A percentile compares a stretch with the other conserved stretches of the same genome.
These are phyloP conservation scores for Chrysolina americana DNA, from an alignment of 2,888 invertebrate species.

Conservation along the genomic window DNA sequence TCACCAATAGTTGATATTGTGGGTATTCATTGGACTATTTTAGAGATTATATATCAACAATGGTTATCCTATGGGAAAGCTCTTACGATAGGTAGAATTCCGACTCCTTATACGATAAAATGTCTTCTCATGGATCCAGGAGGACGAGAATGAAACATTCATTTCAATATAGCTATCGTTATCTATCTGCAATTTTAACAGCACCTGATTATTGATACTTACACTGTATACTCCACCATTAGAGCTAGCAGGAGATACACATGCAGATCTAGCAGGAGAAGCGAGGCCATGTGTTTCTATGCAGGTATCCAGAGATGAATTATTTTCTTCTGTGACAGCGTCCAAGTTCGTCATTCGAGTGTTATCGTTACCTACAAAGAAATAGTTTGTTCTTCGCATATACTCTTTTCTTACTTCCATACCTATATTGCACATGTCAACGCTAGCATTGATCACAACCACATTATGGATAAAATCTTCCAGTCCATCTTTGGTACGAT, in stretches of 20 bases:
- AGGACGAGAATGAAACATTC: too few relatives aligned
- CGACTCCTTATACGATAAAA: too few relatives aligned
- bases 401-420: slow-evolving; percentile 20
- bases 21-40: too few relatives aligned
- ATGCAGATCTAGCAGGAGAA: slow-evolving; percentile 71
- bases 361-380: slow-evolving; percentile 68
- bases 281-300: slow-evolving; percentile 68
- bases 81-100: too few relatives aligned
- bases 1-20: too few relatives aligned
- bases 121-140: too few relatives aligned
- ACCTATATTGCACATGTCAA: slow-evolving; percentile 72
- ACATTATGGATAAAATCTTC: slow-evolving; percentile 73
- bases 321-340: slow-evolving; percentile 76
- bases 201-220: slow-evolving; percentile 65
- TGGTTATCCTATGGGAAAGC: too few relatives aligned
- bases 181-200: too few relatives aligned
- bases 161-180: too few relatives aligned
- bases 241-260: slow-evolving; percentile 91
- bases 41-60: too few relatives aligned
- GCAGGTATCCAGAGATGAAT: slow-evolving; percentile 66
- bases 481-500: slow-evolving; percentile 54
- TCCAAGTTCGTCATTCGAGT: slow-evolving; percentile 71
- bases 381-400: neutral
- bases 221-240: slow-evolving; percentile 92
- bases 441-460: slow-evolving; percentile 81